Evolutionary conservation across 2,888 invertebrate species (phyloP).

Genomic region (Priocnemis perturbator): DNA sequence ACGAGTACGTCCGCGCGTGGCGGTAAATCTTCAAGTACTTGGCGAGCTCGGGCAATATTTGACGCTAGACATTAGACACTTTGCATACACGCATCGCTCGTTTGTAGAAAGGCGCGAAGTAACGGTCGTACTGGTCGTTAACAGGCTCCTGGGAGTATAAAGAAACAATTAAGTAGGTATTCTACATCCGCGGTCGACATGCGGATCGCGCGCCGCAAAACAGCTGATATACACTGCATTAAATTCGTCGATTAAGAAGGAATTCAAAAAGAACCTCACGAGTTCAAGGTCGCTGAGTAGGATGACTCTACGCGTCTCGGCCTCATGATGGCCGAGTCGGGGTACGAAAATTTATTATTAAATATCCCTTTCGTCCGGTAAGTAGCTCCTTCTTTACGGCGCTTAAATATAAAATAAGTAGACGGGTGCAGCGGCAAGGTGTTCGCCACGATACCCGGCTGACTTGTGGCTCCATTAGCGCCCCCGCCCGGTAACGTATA

Average conservation of each 20-base stretch:
- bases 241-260: not conserved
- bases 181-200: too few relatives aligned
- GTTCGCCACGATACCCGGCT: slow-evolving; percentile 69
- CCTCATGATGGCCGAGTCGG: slow-evolving; percentile 32
- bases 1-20: too few relatives aligned
- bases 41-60: slow-evolving; percentile 4
- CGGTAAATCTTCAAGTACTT: slow-evolving; percentile 15
- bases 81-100: too few relatives aligned
- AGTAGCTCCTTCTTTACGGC: slow-evolving; percentile 73
- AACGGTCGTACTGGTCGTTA: too few relatives aligned
- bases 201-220: too few relatives aligned
- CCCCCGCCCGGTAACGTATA: slow-evolving; percentile 72
- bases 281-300: slow-evolving; percentile 33
- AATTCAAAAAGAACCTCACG: slow-evolving; percentile 15
- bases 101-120: too few relatives aligned
- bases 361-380: slow-evolving; percentile 69
- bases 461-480: slow-evolving; percentile 76
- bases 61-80: too few relatives aligned
- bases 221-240: too few relatives aligned
- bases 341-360: slow-evolving; percentile 67
- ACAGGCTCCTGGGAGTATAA: too few relatives aligned
- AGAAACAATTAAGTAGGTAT: too few relatives aligned
- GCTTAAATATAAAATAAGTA: slow-evolving; percentile 75
- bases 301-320: slow-evolving; percentile 17
- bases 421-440: slow-evolving; percentile 63